These are phyloP conservation scores for Pteropus rufus DNA, from an alignment of 2,797 vertebrate genomes.

Conservation along the genomic window DNA sequence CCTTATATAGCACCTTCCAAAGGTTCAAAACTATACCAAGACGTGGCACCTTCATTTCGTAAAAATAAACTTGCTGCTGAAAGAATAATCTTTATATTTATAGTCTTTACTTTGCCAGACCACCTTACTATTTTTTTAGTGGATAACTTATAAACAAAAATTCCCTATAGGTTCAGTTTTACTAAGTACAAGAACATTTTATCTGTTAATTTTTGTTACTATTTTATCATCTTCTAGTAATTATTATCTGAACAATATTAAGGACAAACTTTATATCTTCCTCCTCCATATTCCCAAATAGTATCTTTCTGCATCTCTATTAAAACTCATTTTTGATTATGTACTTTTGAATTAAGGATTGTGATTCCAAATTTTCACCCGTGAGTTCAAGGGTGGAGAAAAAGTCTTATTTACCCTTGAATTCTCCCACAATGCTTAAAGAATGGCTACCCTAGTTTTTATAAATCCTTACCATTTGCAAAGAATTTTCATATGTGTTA, in stretches of 20 bases:
- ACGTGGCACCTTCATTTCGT: background rate
- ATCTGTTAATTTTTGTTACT: background rate
- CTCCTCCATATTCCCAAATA: background rate
- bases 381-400: background rate
- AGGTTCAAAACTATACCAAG: background rate
- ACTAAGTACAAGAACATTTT: background rate
- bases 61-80: background rate
- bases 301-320: background rate
- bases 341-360: background rate
- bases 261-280: background rate
- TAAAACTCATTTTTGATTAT: background rate
- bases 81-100: background rate
- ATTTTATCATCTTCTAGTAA: background rate
- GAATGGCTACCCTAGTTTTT: background rate
- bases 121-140: background rate
- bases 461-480: background rate
- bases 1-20: background rate
- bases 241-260: background rate
- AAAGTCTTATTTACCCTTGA: background rate
- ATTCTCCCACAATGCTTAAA: background rate
- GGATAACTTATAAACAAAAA: background rate
- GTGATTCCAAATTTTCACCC: background rate
- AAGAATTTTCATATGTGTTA: background rate
- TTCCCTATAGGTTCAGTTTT: background rate
- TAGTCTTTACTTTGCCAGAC: background rate